Conservation (phyloP, 2,888 invertebrate species). For the Saturnia pavonia region DNA sequence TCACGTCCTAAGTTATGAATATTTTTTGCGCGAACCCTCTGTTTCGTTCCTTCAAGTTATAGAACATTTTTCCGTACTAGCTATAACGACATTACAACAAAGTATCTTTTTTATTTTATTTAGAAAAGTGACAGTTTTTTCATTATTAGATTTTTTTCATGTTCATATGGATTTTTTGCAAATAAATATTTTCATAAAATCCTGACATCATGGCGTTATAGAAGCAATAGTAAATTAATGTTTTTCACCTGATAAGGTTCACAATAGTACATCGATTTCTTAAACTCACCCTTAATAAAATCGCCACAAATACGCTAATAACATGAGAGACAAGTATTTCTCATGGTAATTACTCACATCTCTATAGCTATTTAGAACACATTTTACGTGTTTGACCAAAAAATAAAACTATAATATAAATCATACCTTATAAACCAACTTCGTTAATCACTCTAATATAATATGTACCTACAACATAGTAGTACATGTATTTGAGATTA, state of each 20-base stretch:
- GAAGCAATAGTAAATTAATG: too few relatives aligned
- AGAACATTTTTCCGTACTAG: constrained; percentile 17
- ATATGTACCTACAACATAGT: neutral
- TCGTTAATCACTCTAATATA: neutral
- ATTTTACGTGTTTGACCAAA: too few relatives aligned
- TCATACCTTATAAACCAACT: neutral
- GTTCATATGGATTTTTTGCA: neutral
- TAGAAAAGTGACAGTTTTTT: neutral
- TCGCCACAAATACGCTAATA: too few relatives aligned
- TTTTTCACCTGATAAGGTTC: too few relatives aligned
- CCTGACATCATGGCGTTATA: neutral
- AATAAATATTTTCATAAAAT: neutral
- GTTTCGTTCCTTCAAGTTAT: constrained; percentile 27
- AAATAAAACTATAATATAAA: too few relatives aligned
- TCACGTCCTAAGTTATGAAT: constrained; percentile 50
- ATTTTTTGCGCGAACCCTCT: constrained; percentile 36
- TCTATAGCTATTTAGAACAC: too few relatives aligned
- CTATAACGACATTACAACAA: neutral
- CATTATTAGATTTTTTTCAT: neutral
- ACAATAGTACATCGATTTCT: too few relatives aligned
- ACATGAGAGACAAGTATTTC: too few relatives aligned
- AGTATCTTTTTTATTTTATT: constrained; percentile 2
- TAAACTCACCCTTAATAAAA: too few relatives aligned
- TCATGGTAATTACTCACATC: too few relatives aligned
- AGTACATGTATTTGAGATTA: neutral